A percentile compares a stretch with the other conserved stretches of the same genome.
Evolutionary conservation across 2,797 vertebrate species (phyloP).

Genomic region (Acridotheres tristis): DNA sequence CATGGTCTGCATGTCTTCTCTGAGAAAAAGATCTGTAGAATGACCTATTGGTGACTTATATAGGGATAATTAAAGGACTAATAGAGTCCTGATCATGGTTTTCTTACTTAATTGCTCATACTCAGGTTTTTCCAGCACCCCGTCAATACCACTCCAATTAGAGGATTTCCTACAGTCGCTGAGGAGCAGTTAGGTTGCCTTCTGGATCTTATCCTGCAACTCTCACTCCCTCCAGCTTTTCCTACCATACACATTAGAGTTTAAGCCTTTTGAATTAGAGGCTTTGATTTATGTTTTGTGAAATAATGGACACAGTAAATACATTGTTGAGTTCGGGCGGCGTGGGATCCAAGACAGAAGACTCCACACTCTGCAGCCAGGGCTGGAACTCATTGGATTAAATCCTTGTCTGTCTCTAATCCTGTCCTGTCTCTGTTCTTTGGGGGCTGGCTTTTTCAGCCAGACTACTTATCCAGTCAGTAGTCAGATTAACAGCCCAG

Average conservation of each 20-base stretch:
- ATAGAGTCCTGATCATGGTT: not conserved
- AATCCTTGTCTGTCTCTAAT: too few species aligned
- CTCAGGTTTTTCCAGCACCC: not conserved
- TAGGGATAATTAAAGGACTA: not conserved
- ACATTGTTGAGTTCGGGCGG: not conserved
- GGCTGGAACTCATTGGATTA: too few species aligned
- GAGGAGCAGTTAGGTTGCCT: not conserved
- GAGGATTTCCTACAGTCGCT: not conserved
- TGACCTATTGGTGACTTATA: not conserved
- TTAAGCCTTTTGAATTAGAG: not conserved
- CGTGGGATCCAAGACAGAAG: too few species aligned
- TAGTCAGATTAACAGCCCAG: too few species aligned
- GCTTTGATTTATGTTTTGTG: not conserved
- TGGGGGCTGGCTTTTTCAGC: too few species aligned
- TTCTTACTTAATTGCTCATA: not conserved
- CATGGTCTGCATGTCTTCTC: not conserved
- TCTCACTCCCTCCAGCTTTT: not conserved
- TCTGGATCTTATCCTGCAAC: not conserved
- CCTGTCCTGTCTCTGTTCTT: too few species aligned
- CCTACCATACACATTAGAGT: not conserved
- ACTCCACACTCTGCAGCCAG: too few species aligned
- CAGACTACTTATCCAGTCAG: too few species aligned
- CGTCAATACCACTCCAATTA: not conserved
- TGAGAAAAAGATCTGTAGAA: not conserved
- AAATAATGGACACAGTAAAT: not conserved